Percentiles rank a stretch among this genome's conserved stretches.
Conservation (phyloP, 2,888 invertebrate genomes). For the Dicycla oo region DNA sequence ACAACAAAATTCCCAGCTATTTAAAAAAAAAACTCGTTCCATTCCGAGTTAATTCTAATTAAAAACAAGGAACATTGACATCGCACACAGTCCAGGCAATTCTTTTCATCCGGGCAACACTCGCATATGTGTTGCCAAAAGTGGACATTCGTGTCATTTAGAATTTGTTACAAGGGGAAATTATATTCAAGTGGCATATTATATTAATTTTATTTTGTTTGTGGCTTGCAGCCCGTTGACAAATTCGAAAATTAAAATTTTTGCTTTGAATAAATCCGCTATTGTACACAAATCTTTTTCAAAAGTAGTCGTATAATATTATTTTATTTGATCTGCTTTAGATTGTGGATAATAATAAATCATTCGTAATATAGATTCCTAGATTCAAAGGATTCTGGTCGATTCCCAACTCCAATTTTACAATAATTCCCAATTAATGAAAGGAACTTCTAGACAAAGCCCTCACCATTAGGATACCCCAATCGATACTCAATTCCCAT, state of each 20-base stretch:
- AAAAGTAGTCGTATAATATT: too few relatives aligned
- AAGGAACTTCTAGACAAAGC: conserved; percentile 23
- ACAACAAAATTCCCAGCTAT: conserved; percentile 21
- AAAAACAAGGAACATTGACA: conserved; percentile 51
- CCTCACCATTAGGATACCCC: neutral
- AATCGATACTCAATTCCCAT: conserved; percentile 12
- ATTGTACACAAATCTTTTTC: too few relatives aligned
- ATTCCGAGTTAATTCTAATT: conserved; percentile 54
- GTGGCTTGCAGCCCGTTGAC: neutral
- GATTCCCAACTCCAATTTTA: conserved; percentile 2
- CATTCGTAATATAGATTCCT: too few relatives aligned
- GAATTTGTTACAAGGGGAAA: conserved; percentile 26
- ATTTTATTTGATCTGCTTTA: too few relatives aligned
- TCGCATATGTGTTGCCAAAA: conserved; percentile 32
- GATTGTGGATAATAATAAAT: too few relatives aligned
- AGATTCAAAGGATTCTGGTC: neutral
- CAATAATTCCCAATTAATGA: conserved; percentile 16
- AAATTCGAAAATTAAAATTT: neutral
- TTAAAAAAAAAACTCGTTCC: conserved; percentile 13
- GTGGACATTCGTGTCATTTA: conserved; percentile 35
- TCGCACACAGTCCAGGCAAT: conserved; percentile 50
- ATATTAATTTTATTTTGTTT: conserved; percentile 12
- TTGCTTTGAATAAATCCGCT: neutral
- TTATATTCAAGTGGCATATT: conserved; percentile 13
- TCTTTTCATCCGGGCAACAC: conserved; percentile 32